These are phyloP conservation scores for Daboia siamensis DNA, from an alignment of 2,113 vertebrate species.

Conservation along the genomic window DNA sequence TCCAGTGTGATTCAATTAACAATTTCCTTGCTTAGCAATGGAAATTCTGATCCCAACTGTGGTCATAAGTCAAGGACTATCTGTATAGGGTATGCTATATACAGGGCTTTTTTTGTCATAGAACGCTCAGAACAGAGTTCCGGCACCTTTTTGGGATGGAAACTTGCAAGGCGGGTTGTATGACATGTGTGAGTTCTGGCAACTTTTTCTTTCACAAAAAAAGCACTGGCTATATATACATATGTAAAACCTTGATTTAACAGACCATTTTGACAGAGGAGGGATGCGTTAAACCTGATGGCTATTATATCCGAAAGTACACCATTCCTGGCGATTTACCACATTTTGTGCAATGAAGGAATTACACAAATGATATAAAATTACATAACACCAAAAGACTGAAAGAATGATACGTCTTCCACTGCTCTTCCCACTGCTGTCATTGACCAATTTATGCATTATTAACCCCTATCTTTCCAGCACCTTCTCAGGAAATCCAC, in stretches of 20 bases:
- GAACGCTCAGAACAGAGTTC: too few species aligned
- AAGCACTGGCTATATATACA: not conserved
- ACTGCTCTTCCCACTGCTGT: not conserved
- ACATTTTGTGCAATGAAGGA: not conserved
- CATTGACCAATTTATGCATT: not conserved
- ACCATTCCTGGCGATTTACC: not conserved
- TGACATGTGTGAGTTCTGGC: too few species aligned
- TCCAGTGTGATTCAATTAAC: not conserved
- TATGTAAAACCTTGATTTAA: not conserved
- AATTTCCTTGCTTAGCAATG: not conserved
- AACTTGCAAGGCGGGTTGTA: too few species aligned
- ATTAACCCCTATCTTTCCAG: not conserved
- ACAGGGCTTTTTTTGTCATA: too few species aligned
- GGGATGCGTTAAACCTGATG: not conserved
- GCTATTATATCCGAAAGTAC: not conserved
- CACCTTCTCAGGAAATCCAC: not conserved
- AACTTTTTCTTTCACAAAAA: too few species aligned
- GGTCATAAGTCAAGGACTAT: not conserved
- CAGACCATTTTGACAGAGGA: not conserved
- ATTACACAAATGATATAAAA: not conserved
- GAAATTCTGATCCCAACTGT: not conserved
- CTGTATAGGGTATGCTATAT: not conserved
- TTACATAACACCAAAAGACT: not conserved
- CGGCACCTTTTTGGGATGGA: too few species aligned
- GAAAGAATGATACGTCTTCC: not conserved